Conservation (phyloP, 2,113 vertebrate genomes). For the Myrmecophaga tridactyla region DNA sequence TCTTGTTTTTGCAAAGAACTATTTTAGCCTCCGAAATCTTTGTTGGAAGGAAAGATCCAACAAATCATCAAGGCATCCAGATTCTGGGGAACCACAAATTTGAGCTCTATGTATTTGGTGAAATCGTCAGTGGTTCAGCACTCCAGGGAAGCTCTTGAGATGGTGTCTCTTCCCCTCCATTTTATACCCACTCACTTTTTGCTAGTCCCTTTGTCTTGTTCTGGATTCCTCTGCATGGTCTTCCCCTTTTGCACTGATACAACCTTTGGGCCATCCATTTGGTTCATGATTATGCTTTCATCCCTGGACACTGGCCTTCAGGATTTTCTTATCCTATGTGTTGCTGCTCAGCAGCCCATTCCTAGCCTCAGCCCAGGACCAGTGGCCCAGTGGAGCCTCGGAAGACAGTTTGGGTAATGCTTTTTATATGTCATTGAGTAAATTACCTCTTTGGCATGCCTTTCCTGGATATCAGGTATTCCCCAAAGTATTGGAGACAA, state of each 20-base stretch:
- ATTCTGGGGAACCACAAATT: background rate
- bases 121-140: background rate
- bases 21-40: background rate
- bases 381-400: background rate
- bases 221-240: background rate
- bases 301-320: background rate
- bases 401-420: background rate
- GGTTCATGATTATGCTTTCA: background rate
- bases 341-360: background rate
- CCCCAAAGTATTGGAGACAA: background rate
- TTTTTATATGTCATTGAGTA: background rate
- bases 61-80: background rate
- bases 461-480: background rate
- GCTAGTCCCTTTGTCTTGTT: background rate
- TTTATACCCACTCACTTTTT: background rate
- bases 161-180: background rate
- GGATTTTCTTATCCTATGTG: background rate
- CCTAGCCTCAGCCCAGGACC: background rate
- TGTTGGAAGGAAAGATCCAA: constrained; percentile 42
- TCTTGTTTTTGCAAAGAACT: background rate
- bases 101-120: background rate
- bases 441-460: background rate
- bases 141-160: background rate
- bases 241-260: background rate
- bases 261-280: background rate